These are phyloP conservation scores for Cathartes aura DNA, from an alignment of 2,113 vertebrate genomes.

Conservation along the genomic window DNA sequence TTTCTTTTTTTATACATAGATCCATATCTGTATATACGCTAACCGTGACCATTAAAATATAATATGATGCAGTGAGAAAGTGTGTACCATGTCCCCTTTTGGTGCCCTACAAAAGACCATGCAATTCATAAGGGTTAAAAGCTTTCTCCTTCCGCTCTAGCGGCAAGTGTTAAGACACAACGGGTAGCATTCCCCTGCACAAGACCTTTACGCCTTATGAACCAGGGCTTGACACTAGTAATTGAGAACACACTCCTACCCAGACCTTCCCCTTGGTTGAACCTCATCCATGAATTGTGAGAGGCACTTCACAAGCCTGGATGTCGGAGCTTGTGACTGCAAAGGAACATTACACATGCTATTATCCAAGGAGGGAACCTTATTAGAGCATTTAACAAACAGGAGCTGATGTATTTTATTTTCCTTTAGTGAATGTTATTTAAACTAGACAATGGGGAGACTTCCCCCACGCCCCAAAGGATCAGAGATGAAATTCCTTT, in stretches of 20 bases:
- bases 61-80: accelerated
- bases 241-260: background rate
- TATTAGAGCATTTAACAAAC: background rate
- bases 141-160: background rate
- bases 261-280: background rate
- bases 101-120: background rate
- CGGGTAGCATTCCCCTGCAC: background rate
- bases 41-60: background rate
- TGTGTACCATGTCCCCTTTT: background rate
- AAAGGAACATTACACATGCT: background rate
- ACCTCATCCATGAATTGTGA: background rate
- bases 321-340: background rate
- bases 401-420: background rate
- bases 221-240: no score
- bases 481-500: constrained; percentile 1
- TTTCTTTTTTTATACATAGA: background rate
- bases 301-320: background rate
- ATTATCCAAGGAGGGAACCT: background rate
- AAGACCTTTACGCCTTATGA: background rate
- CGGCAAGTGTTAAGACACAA: accelerated
- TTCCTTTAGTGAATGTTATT: background rate
- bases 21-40: background rate
- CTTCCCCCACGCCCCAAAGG: constrained; percentile 10
- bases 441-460: constrained; percentile 1
- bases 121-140: background rate